Evolutionary conservation across 2,888 invertebrate species (phyloP).

Genomic region (Nesidiocoris tenuis): DNA sequence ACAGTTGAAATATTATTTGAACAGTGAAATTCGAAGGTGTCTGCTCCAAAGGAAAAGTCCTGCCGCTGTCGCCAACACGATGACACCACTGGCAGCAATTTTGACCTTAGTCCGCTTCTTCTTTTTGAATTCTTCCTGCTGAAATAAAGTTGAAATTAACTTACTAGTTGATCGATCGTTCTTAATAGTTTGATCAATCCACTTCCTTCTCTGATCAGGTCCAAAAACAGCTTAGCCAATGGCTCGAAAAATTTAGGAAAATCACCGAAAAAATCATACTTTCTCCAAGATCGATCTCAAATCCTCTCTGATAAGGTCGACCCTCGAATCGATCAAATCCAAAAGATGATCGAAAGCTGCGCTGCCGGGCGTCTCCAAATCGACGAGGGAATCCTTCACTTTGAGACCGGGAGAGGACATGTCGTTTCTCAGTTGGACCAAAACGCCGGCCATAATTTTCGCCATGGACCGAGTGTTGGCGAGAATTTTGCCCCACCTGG

Average conservation of each 20-base stretch:
- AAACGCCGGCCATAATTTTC: background rate
- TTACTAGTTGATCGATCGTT: too few species aligned
- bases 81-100: background rate
- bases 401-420: background rate
- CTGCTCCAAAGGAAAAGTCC: background rate
- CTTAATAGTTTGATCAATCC: too few species aligned
- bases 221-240: too few species aligned
- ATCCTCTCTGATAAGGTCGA: slow-evolving; percentile 1
- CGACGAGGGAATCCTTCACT: background rate
- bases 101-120: background rate
- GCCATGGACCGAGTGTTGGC: background rate
- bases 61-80: background rate
- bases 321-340: slow-evolving; percentile 10
- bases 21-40: background rate
- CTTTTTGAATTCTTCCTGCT: too few species aligned
- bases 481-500: slow-evolving; percentile 4
- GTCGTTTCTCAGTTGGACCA: background rate
- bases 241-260: too few species aligned
- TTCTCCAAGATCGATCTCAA: background rate
- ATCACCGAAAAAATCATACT: too few species aligned
- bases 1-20: too few species aligned
- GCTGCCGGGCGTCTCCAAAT: slow-evolving; percentile 3
- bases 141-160: too few species aligned
- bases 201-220: too few species aligned
- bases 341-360: background rate